Percentiles rank a stretch among this genome's conserved stretches.
These are phyloP conservation scores for Drosophila trichaetosa DNA, from an alignment of 2,888 invertebrate genomes.

Conservation along the genomic window DNA sequence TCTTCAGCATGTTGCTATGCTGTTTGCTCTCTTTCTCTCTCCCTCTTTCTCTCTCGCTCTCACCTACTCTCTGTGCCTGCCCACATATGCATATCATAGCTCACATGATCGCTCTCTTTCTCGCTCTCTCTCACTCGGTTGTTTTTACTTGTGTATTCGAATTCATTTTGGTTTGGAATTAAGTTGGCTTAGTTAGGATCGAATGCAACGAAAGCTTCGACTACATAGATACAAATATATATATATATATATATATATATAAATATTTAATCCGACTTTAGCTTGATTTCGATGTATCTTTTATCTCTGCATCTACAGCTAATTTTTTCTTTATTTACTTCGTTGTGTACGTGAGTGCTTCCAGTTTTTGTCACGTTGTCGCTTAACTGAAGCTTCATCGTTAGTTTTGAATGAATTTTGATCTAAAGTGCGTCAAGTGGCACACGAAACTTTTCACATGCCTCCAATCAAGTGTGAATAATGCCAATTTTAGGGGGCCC, in stretches of 20 bases:
- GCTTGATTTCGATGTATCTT: constrained; percentile 16
- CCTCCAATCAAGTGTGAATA: constrained; percentile 77
- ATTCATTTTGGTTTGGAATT: constrained; percentile 58
- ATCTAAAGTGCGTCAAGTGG: constrained; percentile 28
- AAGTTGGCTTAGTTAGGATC: constrained; percentile 46
- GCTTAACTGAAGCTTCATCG: constrained; percentile 3
- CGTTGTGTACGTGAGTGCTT: constrained; percentile 11
- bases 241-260: background rate
- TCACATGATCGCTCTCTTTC: constrained; percentile 17
- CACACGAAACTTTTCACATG: constrained; percentile 65
- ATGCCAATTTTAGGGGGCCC: constrained; percentile 68
- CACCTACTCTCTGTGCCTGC: constrained; percentile 22
- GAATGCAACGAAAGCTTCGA: constrained; percentile 58
- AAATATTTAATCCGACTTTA: constrained; percentile 10
- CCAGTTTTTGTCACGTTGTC: constrained; percentile 66
- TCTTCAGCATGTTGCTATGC: constrained; percentile 76
- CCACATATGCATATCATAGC: constrained; percentile 36
- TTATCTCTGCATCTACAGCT: constrained; percentile 15
- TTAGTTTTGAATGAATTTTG: constrained; percentile 69
- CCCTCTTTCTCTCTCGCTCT: constrained; percentile 11
- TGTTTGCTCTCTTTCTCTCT: constrained; percentile 39
- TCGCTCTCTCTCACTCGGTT: constrained; percentile 18
- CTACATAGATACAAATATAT: background rate
- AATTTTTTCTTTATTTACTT: background rate
- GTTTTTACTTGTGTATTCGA: constrained; percentile 67